phyloP scores from a whole-genome alignment of 2,888 invertebrate species.

The Adineta ricciae region DNA sequence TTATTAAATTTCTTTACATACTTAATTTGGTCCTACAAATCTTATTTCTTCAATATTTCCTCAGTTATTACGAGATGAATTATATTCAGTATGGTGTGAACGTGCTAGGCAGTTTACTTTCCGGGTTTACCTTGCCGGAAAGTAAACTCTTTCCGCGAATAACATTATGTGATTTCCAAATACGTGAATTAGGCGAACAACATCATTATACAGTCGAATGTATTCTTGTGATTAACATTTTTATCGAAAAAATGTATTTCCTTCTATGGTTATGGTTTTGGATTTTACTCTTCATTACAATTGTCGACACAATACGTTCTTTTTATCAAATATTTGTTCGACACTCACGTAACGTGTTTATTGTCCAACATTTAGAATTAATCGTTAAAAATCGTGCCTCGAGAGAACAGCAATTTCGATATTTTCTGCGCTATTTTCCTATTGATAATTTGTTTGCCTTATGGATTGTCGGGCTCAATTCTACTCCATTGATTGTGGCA shows the following conservation, averaged over 20 bases:
- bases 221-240: conserved; percentile 18
- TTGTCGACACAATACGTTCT: not conserved
- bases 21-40: not conserved
- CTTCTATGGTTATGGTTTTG: conserved; percentile 1
- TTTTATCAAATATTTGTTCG: not conserved
- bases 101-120: not conserved
- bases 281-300: not conserved
- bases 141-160: conserved; percentile 29
- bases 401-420: not conserved
- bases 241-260: conserved; percentile 22
- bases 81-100: not conserved
- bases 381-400: not conserved
- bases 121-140: not conserved
- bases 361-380: not conserved
- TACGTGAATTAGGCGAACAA: conserved; percentile 30
- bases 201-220: conserved; percentile 32
- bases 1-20: not conserved
- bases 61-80: not conserved
- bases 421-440: not conserved
- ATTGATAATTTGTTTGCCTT: not conserved
- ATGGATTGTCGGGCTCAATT: not conserved
- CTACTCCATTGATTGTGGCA: not conserved
- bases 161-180: conserved; percentile 33
- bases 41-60: not conserved
- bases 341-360: not conserved